Conservation (phyloP, 2,113 vertebrate species). For the Corydoras maculifer region DNA sequence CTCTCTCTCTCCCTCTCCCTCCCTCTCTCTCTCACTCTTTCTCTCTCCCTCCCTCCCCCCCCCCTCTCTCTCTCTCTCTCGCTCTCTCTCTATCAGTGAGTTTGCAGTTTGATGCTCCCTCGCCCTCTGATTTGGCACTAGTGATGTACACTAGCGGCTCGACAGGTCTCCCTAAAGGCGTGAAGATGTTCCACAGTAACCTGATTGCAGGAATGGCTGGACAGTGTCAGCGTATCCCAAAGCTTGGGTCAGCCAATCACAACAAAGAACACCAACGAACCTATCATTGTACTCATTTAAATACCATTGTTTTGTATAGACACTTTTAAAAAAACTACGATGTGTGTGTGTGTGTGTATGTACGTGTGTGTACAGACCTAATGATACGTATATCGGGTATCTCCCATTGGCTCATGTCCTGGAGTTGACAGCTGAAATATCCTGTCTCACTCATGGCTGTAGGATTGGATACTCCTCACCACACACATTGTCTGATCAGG, state of each 20-base stretch:
- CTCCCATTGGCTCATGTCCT: constrained; percentile 93
- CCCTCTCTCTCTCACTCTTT: neutral
- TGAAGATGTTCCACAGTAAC: constrained; percentile 92
- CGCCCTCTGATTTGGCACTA: constrained; percentile 81
- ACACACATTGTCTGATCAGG: constrained; percentile 92
- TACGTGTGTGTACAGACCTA: constrained; percentile 60
- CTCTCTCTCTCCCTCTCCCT: constrained; percentile 1
- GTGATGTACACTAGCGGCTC: constrained; percentile 98
- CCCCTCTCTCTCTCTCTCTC: neutral
- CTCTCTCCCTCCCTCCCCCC: neutral
- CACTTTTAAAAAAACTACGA: neutral
- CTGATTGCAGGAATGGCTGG: constrained; percentile 92
- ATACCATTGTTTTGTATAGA: neutral
- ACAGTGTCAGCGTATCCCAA: constrained; percentile 91
- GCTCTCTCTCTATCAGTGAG: constrained; percentile 56
- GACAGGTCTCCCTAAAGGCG: constrained; percentile 90
- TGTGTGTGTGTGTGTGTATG: constrained; percentile 22
- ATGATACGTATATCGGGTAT: constrained; percentile 91
- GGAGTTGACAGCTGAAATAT: constrained; percentile 93
- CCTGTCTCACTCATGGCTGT: constrained; percentile 89
- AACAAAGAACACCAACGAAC: constrained; percentile 1
- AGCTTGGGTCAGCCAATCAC: constrained; percentile 71
- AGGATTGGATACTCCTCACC: constrained; percentile 94
- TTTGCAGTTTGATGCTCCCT: constrained; percentile 64
- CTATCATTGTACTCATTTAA: neutral